These are phyloP conservation scores for Drosophila melanocephala DNA, from an alignment of 2,888 invertebrate species.

Conservation along the genomic window DNA sequence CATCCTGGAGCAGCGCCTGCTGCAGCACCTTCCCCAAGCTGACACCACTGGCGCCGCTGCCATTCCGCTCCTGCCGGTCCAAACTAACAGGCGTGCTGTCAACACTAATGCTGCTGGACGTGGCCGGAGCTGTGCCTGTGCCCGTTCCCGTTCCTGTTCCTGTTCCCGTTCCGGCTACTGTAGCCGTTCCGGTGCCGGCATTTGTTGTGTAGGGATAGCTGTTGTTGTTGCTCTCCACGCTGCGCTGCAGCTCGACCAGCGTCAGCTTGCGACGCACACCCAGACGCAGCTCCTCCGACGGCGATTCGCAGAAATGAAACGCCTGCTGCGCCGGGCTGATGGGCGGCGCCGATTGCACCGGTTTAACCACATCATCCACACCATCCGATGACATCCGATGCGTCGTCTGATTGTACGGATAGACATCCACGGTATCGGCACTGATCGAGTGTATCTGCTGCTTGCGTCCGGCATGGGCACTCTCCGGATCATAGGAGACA, in stretches of 20 bases:
- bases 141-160: constrained; percentile 67
- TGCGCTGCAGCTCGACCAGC: constrained; percentile 77
- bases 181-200: constrained; percentile 59
- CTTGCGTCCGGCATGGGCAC: constrained; percentile 82
- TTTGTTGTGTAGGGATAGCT: constrained; percentile 75
- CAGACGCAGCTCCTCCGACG: constrained; percentile 82
- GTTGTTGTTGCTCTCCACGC: constrained; percentile 80
- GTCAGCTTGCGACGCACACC: constrained; percentile 83
- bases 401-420: constrained; percentile 79
- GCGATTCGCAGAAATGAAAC: constrained; percentile 77
- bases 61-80: constrained; percentile 72
- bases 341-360: constrained; percentile 63
- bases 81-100: constrained; percentile 81
- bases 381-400: constrained; percentile 12
- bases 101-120: constrained; percentile 82
- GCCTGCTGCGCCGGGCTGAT: constrained; percentile 61
- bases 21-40: constrained; percentile 80
- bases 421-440: constrained; percentile 83
- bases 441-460: constrained; percentile 84
- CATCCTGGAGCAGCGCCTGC: constrained; percentile 78
- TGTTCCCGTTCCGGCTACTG: constrained; percentile 64
- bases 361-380: constrained; percentile 56
- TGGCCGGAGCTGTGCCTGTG: constrained; percentile 35
- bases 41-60: constrained; percentile 76
- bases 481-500: constrained; percentile 84